A percentile compares a stretch with the other conserved stretches of the same genome.
These are phyloP conservation scores for Neoarius graeffei DNA, from an alignment of 2,113 vertebrate genomes.

Conservation along the genomic window DNA sequence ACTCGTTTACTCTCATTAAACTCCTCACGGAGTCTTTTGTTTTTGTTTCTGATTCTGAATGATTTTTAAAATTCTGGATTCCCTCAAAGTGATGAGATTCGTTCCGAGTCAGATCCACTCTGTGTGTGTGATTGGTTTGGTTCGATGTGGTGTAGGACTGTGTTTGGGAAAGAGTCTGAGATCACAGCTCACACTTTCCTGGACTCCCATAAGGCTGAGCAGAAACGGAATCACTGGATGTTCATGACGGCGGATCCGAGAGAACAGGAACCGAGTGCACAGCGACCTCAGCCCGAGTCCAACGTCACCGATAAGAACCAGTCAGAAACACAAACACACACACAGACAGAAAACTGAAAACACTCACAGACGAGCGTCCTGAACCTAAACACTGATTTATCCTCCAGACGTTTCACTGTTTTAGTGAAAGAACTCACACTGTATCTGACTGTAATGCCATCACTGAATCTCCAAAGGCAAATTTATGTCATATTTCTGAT, in stretches of 20 bases:
- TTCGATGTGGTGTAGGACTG: slow-evolving; percentile 71
- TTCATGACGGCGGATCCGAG: slow-evolving; percentile 77
- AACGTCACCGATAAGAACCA: slow-evolving; percentile 26
- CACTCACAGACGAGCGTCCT: neutral
- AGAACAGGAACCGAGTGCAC: slow-evolving; percentile 53
- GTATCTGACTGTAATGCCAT: neutral
- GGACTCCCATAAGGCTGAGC: slow-evolving; percentile 82
- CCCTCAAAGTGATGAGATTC: neutral
- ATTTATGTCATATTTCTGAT: neutral
- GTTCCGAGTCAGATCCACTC: neutral
- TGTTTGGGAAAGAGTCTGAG: slow-evolving; percentile 85
- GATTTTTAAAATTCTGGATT: neutral
- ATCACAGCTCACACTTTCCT: slow-evolving; percentile 84
- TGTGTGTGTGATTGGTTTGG: neutral
- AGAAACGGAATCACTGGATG: slow-evolving; percentile 85
- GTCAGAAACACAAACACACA: neutral
- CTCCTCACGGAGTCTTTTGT: neutral
- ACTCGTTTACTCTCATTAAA: neutral
- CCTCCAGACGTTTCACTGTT: neutral
- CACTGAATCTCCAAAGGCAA: too few species aligned
- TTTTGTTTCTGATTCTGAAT: neutral
- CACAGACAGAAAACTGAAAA: neutral
- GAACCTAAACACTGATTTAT: neutral
- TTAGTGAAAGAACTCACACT: neutral
- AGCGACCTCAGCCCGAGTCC: slow-evolving; percentile 46